A percentile compares a stretch with the other conserved stretches of the same genome.
phyloP scores from a whole-genome alignment of 2,888 invertebrate species.

The Trichogramma dendrolimi region DNA sequence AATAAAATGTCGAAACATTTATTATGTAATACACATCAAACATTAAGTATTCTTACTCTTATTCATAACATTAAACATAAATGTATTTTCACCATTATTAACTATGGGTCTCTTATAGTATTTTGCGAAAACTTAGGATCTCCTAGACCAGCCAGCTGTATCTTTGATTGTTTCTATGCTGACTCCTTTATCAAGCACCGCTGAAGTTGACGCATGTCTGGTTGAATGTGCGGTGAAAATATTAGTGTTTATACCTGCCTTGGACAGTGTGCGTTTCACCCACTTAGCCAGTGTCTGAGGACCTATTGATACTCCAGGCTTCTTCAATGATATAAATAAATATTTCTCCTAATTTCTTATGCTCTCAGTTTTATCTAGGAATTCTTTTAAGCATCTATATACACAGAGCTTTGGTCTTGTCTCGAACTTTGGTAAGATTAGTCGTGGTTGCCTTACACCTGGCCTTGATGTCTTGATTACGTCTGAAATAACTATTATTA shows the following conservation, averaged over 20 bases:
- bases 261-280: neutral
- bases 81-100: neutral
- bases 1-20: no score
- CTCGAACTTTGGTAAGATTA: neutral
- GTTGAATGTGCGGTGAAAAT: conserved; percentile 17
- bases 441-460: neutral
- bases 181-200: conserved; percentile 14
- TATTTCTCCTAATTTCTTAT: neutral
- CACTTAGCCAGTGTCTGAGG: conserved; percentile 1
- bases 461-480: neutral
- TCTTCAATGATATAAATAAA: neutral
- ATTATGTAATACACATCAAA: no score
- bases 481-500: conserved; percentile 6
- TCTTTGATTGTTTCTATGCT: conserved; percentile 14
- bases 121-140: conserved; percentile 10
- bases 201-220: conserved; percentile 21
- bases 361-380: neutral
- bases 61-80: no score
- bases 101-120: conserved; percentile 18
- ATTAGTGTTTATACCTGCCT: neutral
- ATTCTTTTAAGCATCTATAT: neutral
- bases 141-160: conserved; percentile 18
- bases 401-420: conserved; percentile 1
- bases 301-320: neutral
- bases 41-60: no score